These are phyloP conservation scores for Bellardia pandia DNA, from an alignment of 2,888 invertebrate species.

Conservation along the genomic window DNA sequence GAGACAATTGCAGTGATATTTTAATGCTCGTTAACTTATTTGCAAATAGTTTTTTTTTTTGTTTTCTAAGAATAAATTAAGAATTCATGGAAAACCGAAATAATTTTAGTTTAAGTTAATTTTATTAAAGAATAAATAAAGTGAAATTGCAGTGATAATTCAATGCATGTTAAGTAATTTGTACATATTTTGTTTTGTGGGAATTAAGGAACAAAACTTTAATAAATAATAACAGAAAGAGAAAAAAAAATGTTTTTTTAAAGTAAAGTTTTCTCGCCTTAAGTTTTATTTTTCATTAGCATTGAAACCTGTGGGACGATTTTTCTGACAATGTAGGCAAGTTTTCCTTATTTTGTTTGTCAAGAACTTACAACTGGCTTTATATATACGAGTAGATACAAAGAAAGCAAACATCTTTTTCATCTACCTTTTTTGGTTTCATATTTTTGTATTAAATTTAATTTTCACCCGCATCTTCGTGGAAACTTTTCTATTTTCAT, in stretches of 20 bases:
- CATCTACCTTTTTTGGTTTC: neutral
- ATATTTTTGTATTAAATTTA: neutral
- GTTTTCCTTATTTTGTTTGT: neutral
- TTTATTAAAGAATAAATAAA: too few relatives aligned
- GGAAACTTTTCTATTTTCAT: neutral
- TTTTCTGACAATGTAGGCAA: neutral
- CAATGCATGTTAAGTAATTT: too few relatives aligned
- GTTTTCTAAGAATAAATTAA: neutral
- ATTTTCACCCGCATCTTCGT: neutral
- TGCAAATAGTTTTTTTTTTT: neutral
- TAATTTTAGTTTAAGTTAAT: too few relatives aligned
- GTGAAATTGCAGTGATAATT: too few relatives aligned
- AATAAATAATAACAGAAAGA: too few relatives aligned
- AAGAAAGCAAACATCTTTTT: neutral
- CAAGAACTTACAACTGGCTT: neutral
- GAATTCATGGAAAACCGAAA: neutral
- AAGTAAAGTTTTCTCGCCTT: too few relatives aligned
- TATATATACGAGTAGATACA: neutral
- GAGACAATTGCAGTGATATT: neutral
- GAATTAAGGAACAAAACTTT: too few relatives aligned
- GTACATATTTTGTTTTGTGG: too few relatives aligned
- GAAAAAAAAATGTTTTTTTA: too few relatives aligned
- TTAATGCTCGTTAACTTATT: conserved; percentile 8
- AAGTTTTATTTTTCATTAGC: too few relatives aligned
- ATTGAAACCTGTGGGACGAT: conserved; percentile 18